Percentiles rank a stretch among this genome's conserved stretches.
Conservation (phyloP, 2,888 invertebrate species). For the Xanthia icteritia region DNA sequence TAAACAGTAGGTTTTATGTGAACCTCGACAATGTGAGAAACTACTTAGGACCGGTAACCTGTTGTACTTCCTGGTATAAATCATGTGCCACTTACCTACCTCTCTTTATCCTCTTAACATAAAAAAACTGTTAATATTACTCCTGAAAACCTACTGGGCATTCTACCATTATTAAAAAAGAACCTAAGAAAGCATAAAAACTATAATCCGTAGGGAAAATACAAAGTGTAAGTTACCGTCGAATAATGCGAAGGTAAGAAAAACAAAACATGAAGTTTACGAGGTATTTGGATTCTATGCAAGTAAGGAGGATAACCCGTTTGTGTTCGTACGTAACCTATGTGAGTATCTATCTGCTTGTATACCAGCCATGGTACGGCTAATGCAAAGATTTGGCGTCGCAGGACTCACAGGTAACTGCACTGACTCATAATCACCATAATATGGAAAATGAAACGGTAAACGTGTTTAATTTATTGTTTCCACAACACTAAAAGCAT, state of each 20-base stretch:
- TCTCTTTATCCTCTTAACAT: slow-evolving; percentile 19
- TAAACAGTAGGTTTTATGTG: slow-evolving; percentile 38
- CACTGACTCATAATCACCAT: not conserved
- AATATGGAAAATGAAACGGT: slow-evolving; percentile 15
- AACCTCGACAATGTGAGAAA: slow-evolving; percentile 36
- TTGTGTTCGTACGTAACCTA: slow-evolving; percentile 33
- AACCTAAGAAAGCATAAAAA: slow-evolving; percentile 5
- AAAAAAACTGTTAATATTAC: not conserved
- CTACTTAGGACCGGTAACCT: slow-evolving; percentile 28
- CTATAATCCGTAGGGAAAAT: slow-evolving; percentile 16
- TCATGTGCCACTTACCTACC: slow-evolving; percentile 8
- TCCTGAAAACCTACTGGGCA: not conserved
- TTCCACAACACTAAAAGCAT: slow-evolving; percentile 13
- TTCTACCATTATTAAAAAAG: not conserved
- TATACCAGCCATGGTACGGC: not conserved
- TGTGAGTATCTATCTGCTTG: not conserved
- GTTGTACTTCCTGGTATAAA: slow-evolving; percentile 53
- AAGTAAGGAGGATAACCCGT: slow-evolving; percentile 44
- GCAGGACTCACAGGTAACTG: not conserved
- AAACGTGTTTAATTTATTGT: slow-evolving; percentile 22
- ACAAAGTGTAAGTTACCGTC: slow-evolving; percentile 28
- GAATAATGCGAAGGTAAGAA: slow-evolving; percentile 39
- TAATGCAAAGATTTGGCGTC: slow-evolving; percentile 23
- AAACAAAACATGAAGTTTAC: slow-evolving; percentile 56
- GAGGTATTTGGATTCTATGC: slow-evolving; percentile 55